Base-by-base conservation (phyloP, 2,888 invertebrate genomes). In the Drosophila suboccidentalis region DNA sequence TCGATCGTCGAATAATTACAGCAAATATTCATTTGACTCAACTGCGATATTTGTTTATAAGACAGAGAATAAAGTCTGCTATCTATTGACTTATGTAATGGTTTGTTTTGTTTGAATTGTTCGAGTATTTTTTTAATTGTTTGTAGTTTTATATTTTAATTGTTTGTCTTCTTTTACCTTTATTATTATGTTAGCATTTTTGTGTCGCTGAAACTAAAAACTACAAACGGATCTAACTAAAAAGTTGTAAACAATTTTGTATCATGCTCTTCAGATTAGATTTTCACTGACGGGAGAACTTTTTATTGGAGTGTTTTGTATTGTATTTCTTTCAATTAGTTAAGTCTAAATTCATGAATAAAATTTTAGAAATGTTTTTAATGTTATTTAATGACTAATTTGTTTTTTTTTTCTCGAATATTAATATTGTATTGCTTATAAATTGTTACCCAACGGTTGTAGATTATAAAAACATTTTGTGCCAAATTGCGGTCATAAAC, bases 401-500 rank as follows among this genome's bases (percentile, higher is more conserved):
- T n/a, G n/a, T n/a, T n/a, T n/a, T n/a, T n/a, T n/a, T n/a, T n/a
- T n/a, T n/a, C n/a, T n/a, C n/a, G n/a, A n/a, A n/a, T n/a, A n/a
- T n/a, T n/a, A 10, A 22, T 29, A 8, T 38, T 38, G 2, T 11
- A n/a, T 41, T 17, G 39, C 29, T 41, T 13, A 54, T 41, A 32
- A 26, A 54, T 43, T 19, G 43, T 41, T 41, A 17, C 13, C 4
- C 34, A 11, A 10, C 34, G 15, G 11, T 61, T 43, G 49, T 50
- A 72, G 43, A 65, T 55, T 43, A 17, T 55, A 34, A 66, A 72
- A 77, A 53, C 43, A 75, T 60, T 68, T 58, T 68, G 54, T 51
- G 51, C 58, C 51, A 75, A 75, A 67, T 78, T 64, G 55, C 65
- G 46, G 63, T 71, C 58, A 67, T 75, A 71, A 77, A 78, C 60